Conservation (phyloP, 2,113 vertebrate species). For the Psettodes erumei region DNA sequence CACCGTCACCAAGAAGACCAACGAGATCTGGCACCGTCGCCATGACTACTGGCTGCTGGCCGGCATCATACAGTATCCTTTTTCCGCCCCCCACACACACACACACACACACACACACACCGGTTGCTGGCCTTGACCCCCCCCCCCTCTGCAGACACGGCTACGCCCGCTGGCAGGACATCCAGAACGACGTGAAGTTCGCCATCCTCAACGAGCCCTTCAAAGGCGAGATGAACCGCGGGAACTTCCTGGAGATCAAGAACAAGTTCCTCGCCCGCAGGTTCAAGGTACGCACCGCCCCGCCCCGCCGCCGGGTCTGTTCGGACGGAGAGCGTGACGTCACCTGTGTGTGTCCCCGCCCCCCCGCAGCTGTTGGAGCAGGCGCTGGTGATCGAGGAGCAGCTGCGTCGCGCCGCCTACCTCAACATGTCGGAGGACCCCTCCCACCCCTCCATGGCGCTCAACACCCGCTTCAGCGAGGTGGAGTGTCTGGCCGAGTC, state of each 20-base stretch:
- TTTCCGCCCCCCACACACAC: neutral
- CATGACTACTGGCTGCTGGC: conserved; percentile 99
- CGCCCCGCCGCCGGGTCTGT: too few species aligned
- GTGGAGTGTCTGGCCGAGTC: conserved; percentile 97
- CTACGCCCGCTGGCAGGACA: conserved; percentile 99
- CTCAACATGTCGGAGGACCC: conserved; percentile 98
- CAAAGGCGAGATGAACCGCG: conserved; percentile 97
- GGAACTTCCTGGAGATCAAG: conserved; percentile 99
- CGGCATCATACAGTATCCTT: conserved; percentile 99
- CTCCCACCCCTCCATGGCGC: conserved; percentile 96
- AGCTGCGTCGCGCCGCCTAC: conserved; percentile 94
- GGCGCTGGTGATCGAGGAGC: conserved; percentile 96
- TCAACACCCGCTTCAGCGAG: conserved; percentile 96
- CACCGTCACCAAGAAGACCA: conserved; percentile 97
- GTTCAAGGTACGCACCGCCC: conserved; percentile 88
- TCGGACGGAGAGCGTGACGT: too few species aligned
- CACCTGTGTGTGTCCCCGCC: neutral
- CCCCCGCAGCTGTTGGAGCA: conserved; percentile 91
- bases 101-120: neutral
- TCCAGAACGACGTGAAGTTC: conserved; percentile 96
- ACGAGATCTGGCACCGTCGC: conserved; percentile 98
- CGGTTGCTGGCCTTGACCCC: conserved; percentile 77
- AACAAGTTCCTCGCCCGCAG: conserved; percentile 98
- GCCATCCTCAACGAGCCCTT: conserved; percentile 99
- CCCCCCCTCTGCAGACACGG: conserved; percentile 89